Evolutionary conservation across 2,113 vertebrate species (phyloP), one percentile per base, ranked within the genome.

Genomic region (Psittacula cyanocephala): DNA sequence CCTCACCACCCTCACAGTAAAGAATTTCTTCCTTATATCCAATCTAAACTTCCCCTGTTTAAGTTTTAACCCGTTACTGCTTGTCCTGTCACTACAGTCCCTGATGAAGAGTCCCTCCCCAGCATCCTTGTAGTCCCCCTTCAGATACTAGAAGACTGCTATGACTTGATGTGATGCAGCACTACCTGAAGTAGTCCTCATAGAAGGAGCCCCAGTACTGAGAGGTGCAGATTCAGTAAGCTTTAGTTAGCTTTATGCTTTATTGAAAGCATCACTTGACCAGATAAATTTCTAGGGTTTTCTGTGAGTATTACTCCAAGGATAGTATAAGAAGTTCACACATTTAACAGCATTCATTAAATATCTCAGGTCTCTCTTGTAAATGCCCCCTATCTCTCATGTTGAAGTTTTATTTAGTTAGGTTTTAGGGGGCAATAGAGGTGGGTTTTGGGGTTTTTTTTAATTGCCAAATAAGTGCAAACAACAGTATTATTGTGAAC

Each of bases 301-400:
- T 65, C 62, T 67, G 39, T 82, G n/a, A 89, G 55, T 46, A 46
- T 55, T 59, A 76, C 53, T 72, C 62, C 44, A 91, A 95, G 35
- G 25, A 85, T 15, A 49, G 27, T 17, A 69, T 22, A 89, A 94
- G n/a, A 89, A 94, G n/a, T 80, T 75, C 49, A 57, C 7, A 46
- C 15, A 44, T 64, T 79, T 75, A 78, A 92, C 23, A 81, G 13
- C 64, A 64, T 65, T 93, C 23, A 55, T 87, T 81, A 93, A 72
- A 63, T 52, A 75, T 57, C 47, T 67, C 29, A 16, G 17, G 37
- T 49, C 17, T 86, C 44, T 43, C 49, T 69, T 4, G 4, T 50
- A 41, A 79, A 78, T 6, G 23, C 79, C 27, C 19, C 49, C 72
- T 87, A 76, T 91, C 37, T 65, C 35, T 33, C n/a, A 43, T 5